phyloP scores from a whole-genome alignment of 2,797 vertebrate species.

The Halcyon smyrnensis region DNA sequence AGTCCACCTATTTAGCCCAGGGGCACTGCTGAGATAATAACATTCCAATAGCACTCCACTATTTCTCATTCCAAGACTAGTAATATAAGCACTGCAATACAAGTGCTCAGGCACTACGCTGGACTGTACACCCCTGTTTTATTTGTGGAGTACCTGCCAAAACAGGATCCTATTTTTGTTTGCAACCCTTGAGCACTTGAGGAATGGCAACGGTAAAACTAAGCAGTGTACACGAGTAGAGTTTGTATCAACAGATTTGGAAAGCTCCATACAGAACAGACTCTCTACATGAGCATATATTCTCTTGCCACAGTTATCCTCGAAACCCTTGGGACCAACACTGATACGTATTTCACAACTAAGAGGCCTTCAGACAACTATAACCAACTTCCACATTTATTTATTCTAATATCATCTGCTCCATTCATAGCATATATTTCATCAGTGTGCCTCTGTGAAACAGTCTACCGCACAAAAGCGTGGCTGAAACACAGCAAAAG shows the following conservation, averaged over 20 bases:
- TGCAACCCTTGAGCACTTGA: not conserved
- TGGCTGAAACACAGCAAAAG: constrained; percentile 34
- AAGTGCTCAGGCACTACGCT: not conserved
- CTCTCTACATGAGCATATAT: not conserved
- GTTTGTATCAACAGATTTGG: not conserved
- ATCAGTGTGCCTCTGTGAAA: not conserved
- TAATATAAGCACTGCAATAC: not conserved
- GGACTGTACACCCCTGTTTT: not conserved
- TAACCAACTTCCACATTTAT: constrained; percentile 62
- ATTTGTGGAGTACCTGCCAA: not conserved
- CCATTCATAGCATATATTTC: not conserved
- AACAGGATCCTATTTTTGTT: not conserved
- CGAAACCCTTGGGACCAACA: constrained; percentile 40
- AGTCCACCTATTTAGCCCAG: not conserved
- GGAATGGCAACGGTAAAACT: not conserved
- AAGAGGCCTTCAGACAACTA: constrained; percentile 58
- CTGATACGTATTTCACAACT: constrained; percentile 27
- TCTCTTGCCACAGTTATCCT: constrained; percentile 4
- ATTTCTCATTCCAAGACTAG: not conserved
- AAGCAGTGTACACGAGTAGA: not conserved
- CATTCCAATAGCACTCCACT: not conserved
- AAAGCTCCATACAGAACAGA: not conserved
- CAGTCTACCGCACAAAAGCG: constrained; percentile 1
- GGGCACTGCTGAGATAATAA: fast-evolving
- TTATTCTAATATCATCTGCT: constrained; percentile 56